A percentile compares a stretch with the other conserved stretches of the same genome.
Evolutionary conservation across 2,888 invertebrate species (phyloP).

Genomic region (Chaetogeoica ovagalla): DNA sequence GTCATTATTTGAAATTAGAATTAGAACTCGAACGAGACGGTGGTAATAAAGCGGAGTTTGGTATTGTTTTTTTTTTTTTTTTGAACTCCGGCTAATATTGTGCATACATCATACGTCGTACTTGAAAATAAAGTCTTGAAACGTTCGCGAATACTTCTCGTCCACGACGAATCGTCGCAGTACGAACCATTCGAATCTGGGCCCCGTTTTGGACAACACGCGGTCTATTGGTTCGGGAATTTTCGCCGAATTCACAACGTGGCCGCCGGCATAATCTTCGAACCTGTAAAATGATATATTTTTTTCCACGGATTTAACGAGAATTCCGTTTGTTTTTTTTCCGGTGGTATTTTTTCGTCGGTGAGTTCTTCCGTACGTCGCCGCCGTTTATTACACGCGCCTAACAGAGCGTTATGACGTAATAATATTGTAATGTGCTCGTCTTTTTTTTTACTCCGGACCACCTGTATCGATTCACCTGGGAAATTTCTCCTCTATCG

Average conservation of each 20-base stretch:
- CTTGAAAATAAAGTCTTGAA: conserved; percentile 35
- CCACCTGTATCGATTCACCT: conserved; percentile 46
- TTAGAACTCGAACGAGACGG: too few species aligned
- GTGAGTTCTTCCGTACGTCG: too few species aligned
- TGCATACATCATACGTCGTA: not conserved
- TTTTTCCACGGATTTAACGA: too few species aligned
- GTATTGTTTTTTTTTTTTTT: too few species aligned
- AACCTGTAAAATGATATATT: not conserved
- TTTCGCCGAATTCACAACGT: conserved; percentile 8
- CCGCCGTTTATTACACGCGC: too few species aligned
- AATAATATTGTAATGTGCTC: not conserved
- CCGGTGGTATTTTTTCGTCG: too few species aligned
- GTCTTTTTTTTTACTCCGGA: not conserved
- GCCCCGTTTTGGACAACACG: conserved; percentile 19
- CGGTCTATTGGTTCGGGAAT: conserved; percentile 16
- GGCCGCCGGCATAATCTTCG: conserved; percentile 5
- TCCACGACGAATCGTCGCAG: conserved; percentile 3
- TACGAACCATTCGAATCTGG: conserved; percentile 38
- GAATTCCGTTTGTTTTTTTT: too few species aligned
- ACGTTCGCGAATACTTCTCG: not conserved
- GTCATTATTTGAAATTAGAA: too few species aligned
- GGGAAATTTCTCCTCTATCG: conserved; percentile 9
- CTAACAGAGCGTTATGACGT: too few species aligned
- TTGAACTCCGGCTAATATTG: too few species aligned
- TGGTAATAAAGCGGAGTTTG: too few species aligned